These are phyloP conservation scores for Drosophila orena DNA, from an alignment of 1,140 invertebrate genomes.

Conservation along the genomic window DNA sequence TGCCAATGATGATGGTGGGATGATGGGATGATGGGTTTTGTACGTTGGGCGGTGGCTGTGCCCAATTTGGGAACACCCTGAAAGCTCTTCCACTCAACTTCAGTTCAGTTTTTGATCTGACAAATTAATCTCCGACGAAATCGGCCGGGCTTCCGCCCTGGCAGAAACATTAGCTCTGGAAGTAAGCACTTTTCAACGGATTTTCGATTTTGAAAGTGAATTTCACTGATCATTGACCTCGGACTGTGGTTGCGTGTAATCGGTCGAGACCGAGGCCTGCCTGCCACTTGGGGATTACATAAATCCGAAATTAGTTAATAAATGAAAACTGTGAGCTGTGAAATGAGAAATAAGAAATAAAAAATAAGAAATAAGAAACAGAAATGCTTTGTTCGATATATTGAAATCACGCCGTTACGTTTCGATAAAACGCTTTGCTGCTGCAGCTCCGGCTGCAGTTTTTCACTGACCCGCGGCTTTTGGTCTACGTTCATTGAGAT, in stretches of 20 bases:
- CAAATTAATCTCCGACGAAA: conserved; percentile 58
- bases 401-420: conserved; percentile 67
- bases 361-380: conserved; percentile 47
- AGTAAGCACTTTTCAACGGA: conserved; percentile 70
- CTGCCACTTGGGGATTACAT: conserved; percentile 70
- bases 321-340: conserved; percentile 79
- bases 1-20: conserved; percentile 45
- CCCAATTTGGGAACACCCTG: conserved; percentile 40
- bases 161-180: conserved; percentile 11
- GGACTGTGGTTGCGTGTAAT: conserved; percentile 78
- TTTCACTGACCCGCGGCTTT: conserved; percentile 29
- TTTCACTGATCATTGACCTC: conserved; percentile 83
- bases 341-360: conserved; percentile 63
- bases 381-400: conserved; percentile 59
- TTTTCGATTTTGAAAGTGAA: conserved; percentile 69
- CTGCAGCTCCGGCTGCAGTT: conserved; percentile 65
- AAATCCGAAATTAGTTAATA: conserved; percentile 82
- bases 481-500: conserved; percentile 1
- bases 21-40: conserved; percentile 25
- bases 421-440: conserved; percentile 47
- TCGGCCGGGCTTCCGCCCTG: conserved; percentile 56
- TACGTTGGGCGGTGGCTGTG: conserved; percentile 29
- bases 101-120: conserved; percentile 42
- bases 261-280: conserved; percentile 57
- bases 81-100: conserved; percentile 27